Base-by-base conservation (phyloP, 2,888 invertebrate species). In the Microctonus brassicae region DNA sequence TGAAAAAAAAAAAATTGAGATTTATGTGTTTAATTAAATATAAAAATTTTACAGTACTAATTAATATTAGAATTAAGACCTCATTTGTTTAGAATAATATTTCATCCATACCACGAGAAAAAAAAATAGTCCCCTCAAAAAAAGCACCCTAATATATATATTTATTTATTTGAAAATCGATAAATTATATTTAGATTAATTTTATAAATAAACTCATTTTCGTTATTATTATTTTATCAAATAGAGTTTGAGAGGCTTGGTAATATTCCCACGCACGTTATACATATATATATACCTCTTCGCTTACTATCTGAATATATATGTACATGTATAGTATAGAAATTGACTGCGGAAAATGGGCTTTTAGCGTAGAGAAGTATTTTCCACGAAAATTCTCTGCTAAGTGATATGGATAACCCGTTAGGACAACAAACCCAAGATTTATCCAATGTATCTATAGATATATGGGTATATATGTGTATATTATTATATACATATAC, bases 391-490 rank as follows among this genome's bases (percentile, higher is more conserved):
- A 76, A 80, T 80, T 80, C 81, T 81, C 78, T 65, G 78, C 75
- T 81, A 83, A 83, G 83, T 82, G 83, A 83, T 81, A 81, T 77
- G 79, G 78, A 83, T 81, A 83, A 83, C 81, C 77, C 81, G 78
- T 71, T 79, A 75, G 74, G 79, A 80, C 80, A 82, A 83, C 81
- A 80, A 74, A 76, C 62, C n/a, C 72, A 58, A 70, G 62, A 52
- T 62, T 47, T 34, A 60, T 60, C 60, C 33, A 36, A 20, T 42
- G 22, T 55, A 57, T 5, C 29, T 29, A 3, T 7, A 29, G 3
- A 5, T 29, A 29, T 29, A 29, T 29, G 17, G 34, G 34, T 17
- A 58, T 58, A 60, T 13, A 29, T 29, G 17, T 60, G 34, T 17
- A 58, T 58, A 60, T 13, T 34, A 4, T 20, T 22, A 6, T 11